phyloP scores from a whole-genome alignment of 2,113 vertebrate genomes.

The Tragelaphus buxtoni region DNA sequence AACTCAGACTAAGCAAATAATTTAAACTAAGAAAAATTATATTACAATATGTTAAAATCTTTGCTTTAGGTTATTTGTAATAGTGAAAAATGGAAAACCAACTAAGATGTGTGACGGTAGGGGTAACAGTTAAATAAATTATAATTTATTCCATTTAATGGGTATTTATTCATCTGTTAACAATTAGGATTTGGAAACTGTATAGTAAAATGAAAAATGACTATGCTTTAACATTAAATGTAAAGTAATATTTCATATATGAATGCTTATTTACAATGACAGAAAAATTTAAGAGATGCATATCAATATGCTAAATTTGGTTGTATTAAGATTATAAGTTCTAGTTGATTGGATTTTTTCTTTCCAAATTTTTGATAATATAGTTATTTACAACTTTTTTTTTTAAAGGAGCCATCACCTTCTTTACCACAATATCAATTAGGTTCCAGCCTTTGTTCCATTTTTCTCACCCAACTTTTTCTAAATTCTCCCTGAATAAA shows the following conservation, averaged over 20 bases:
- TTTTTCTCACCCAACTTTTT: background rate
- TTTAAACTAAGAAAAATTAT: background rate
- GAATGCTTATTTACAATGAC: background rate
- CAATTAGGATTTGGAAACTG: background rate
- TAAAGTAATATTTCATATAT: background rate
- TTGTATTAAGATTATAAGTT: background rate
- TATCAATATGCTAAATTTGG: background rate
- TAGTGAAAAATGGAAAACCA: background rate
- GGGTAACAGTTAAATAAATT: background rate
- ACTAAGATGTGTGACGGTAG: background rate
- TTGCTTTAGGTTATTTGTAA: background rate
- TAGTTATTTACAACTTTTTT: background rate
- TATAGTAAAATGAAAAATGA: background rate
- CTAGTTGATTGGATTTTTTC: background rate
- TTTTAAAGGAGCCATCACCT: background rate
- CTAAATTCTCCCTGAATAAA: background rate
- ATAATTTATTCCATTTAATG: background rate
- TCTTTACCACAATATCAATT: background rate
- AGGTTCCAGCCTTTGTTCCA: background rate
- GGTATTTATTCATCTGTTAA: background rate
- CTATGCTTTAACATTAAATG: background rate
- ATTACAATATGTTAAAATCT: background rate
- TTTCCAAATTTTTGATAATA: background rate
- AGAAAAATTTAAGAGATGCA: background rate
- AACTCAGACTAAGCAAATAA: background rate